Evolutionary conservation across 2,113 vertebrate genomes (phyloP).

Genomic region (Amazona vittata): DNA sequence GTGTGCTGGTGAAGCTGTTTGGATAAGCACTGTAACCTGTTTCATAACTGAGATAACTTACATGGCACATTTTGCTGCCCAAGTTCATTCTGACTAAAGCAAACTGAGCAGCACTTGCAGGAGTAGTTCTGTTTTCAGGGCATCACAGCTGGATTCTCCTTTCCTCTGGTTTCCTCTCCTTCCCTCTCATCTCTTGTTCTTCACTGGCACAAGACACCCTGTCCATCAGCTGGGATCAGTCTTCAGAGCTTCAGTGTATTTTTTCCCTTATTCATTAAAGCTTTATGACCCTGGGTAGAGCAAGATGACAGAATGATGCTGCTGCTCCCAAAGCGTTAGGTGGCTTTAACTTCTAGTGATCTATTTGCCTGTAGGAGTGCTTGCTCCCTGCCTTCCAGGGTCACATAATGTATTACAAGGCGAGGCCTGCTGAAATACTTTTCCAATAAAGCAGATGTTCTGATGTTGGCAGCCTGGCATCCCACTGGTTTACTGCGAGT

Average conservation of each 20-base stretch:
- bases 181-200: not conserved
- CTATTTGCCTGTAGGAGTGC: not conserved
- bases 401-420: constrained; percentile 1
- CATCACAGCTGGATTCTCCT: not conserved
- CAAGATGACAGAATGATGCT: not conserved
- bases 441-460: constrained; percentile 20
- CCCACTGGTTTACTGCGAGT: constrained; percentile 14
- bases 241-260: not conserved
- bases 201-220: not conserved
- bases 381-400: not conserved
- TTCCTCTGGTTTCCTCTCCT: not conserved
- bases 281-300: not conserved
- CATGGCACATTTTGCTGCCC: not conserved
- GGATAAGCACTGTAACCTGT: not conserved
- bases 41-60: not conserved
- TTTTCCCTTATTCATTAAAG: not conserved
- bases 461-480: not conserved
- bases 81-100: not conserved
- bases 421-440: not conserved
- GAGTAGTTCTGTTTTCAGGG: not conserved
- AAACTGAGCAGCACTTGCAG: not conserved
- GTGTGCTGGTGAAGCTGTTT: not conserved
- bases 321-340: not conserved
- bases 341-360: not conserved
- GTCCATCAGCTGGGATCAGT: not conserved